These are phyloP conservation scores for Epizoanthus rinbou DNA, from an alignment of 92 coral and sea anemone species.

Conservation along the genomic window DNA sequence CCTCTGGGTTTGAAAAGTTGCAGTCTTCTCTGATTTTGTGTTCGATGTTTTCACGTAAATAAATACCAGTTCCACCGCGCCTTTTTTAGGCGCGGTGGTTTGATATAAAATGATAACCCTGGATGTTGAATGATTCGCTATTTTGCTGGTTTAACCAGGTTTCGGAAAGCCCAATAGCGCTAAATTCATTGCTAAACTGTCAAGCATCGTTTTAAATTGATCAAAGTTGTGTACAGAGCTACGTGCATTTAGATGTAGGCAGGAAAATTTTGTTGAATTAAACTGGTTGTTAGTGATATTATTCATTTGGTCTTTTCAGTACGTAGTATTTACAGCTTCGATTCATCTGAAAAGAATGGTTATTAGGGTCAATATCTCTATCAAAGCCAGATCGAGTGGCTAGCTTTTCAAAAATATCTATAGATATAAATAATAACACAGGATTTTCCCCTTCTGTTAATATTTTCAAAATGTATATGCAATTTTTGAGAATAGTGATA, in stretches of 20 bases:
- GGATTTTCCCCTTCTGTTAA: too few relatives aligned
- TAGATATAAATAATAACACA: too few relatives aligned
- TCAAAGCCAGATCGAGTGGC: too few relatives aligned
- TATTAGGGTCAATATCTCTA: too few relatives aligned
- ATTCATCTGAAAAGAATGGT: too few relatives aligned
- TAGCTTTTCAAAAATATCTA: too few relatives aligned
- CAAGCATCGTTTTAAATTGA: constrained; percentile 9
- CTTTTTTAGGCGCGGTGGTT: constrained; percentile 45
- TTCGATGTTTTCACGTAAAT: constrained; percentile 30
- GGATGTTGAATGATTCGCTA: constrained; percentile 29
- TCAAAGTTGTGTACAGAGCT: constrained; percentile 44
- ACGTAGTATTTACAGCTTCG: too few relatives aligned
- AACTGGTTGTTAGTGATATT: too few relatives aligned
- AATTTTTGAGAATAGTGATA: too few relatives aligned
- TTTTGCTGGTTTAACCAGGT: constrained; percentile 40
- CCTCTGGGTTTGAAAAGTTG: constrained; percentile 32
- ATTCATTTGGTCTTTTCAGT: constrained; percentile 11
- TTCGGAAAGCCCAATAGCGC: too few relatives aligned
- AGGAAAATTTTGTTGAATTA: background rate
- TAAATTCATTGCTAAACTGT: constrained; percentile 8
- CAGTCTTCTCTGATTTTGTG: constrained; percentile 35
- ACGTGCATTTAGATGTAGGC: constrained; percentile 36
- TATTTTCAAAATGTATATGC: too few relatives aligned
- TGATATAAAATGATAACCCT: constrained; percentile 47
- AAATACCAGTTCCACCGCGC: constrained; percentile 54